phyloP scores from a whole-genome alignment of 2,888 invertebrate species.

The Itoplectis maculator region DNA sequence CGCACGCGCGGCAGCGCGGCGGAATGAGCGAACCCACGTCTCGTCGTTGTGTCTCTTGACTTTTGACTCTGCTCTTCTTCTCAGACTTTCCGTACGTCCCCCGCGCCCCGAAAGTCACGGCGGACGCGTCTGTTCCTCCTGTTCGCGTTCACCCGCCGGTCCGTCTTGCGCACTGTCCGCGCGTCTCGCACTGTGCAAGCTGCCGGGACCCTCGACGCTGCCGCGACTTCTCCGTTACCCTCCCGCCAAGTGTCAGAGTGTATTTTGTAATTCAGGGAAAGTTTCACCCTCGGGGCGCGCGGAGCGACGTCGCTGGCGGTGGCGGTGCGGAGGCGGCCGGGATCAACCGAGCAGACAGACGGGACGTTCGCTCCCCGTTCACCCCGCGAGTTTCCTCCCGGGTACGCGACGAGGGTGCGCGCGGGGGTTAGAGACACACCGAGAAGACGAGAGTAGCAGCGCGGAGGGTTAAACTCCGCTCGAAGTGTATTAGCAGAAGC shows the following conservation, averaged over 20 bases:
- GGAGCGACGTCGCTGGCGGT: constrained; percentile 45
- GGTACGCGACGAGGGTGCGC: constrained; percentile 44
- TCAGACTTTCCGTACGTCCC: constrained; percentile 15
- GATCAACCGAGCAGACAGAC: constrained; percentile 67
- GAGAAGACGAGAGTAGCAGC: constrained; percentile 51
- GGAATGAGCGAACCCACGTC: constrained; percentile 37
- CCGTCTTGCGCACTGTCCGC: constrained; percentile 30
- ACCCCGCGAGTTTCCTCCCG: constrained; percentile 45
- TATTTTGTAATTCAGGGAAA: constrained; percentile 69
- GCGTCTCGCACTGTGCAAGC: constrained; percentile 27
- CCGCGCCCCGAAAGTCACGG: constrained; percentile 29
- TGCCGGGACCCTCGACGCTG: constrained; percentile 20
- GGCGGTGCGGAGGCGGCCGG: constrained; percentile 6
- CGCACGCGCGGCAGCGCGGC: too few species aligned
- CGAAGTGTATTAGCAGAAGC: constrained; percentile 65
- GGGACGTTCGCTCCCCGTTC: constrained; percentile 51
- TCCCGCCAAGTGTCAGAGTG: constrained; percentile 65
- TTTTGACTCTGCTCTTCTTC: neutral
- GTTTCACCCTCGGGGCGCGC: constrained; percentile 63
- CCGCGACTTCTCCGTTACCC: constrained; percentile 59
- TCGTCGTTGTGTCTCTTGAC: neutral
- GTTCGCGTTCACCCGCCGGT: constrained; percentile 13
- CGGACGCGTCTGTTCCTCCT: constrained; percentile 54
- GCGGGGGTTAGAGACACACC: constrained; percentile 44
- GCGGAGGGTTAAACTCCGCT: constrained; percentile 43